Base-by-base conservation (phyloP, 2,797 vertebrate genomes). In the Remorina albescens region DNA sequence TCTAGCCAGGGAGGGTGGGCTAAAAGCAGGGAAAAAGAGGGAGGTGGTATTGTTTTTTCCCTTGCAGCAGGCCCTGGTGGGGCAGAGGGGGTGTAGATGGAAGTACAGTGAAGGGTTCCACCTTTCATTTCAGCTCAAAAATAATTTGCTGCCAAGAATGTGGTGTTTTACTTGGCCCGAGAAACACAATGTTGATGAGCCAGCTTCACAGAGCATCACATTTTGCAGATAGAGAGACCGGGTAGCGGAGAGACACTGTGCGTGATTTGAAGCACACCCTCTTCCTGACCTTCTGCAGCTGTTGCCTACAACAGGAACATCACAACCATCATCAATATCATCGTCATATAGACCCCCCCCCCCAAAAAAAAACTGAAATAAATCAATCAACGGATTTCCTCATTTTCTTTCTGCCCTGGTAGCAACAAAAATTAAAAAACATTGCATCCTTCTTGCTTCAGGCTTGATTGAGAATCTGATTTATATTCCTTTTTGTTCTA, bases 21-120 rank as follows among this genome's bases (percentile, higher is more conserved):
- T 70, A 59, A n/a, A 42, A 60, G 53, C 25, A 74, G 76, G 83
- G 71, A 70, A 80, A 83, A 79, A 65, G 53, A 76, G 82, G 83
- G 91, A 84, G 91, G 82, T 76, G 86, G 80, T 81, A 88, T 86
- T 92, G 90, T 92, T 92, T 91, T 92, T 89, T 84, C 86, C 84
- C 76, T 51, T 78, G 41, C 51, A 84, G 81, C 71, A 51, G 76
- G 81, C 76, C 81, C 80, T 81, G 76, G 76, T 81, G 79, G 81
- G 86, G 83, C 78, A 81, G 74, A 82, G 11, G 65, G 76, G 74
- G 70, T 76, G 82, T 69, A 83, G 74, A 66, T 81, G 84, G 85
- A 90, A 88, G 85, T 70, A 56, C 49, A 73, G 66, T 62, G 65
- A 86, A 76, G 67, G 67, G 60, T 70, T 74, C 81, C 88, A 87